These are phyloP conservation scores for Ennomos quercinarius DNA, from an alignment of 2,888 invertebrate genomes.

Conservation along the genomic window DNA sequence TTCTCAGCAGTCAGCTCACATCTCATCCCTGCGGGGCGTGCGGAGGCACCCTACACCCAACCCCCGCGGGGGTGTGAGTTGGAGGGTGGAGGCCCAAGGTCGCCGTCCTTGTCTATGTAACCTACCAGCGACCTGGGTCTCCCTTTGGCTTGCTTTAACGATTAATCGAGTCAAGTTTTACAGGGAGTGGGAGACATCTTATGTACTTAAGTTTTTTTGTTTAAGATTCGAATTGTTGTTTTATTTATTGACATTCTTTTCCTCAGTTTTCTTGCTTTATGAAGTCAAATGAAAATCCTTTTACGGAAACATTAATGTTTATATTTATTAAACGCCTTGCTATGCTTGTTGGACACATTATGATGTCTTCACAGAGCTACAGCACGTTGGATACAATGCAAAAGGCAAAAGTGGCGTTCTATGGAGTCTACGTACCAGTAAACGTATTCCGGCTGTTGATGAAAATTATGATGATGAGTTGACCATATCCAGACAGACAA, in stretches of 20 bases:
- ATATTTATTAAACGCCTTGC: no score
- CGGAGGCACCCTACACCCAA: constrained; percentile 21
- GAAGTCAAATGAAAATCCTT: no score
- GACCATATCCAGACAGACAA: no score
- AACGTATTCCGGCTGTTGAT: no score
- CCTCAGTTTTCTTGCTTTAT: no score
- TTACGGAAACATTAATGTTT: no score
- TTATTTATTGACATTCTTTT: neutral
- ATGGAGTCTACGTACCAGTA: no score
- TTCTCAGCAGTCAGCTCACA: constrained; percentile 76
- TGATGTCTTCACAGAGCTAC: no score
- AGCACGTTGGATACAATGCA: no score
- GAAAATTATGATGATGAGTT: no score
- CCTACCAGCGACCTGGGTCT: constrained; percentile 72
- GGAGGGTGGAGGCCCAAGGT: constrained; percentile 68
- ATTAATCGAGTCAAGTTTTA: constrained; percentile 59
- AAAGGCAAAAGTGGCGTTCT: no score
- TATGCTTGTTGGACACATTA: no score
- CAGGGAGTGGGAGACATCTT: constrained; percentile 23
- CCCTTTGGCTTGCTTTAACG: constrained; percentile 56
- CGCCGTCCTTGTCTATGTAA: constrained; percentile 78
- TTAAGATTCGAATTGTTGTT: neutral
- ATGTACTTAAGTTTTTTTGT: constrained; percentile 17
- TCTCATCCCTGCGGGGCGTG: constrained; percentile 56
- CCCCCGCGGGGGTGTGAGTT: constrained; percentile 40